phyloP scores from a whole-genome alignment of 2,888 invertebrate species.

The Eupithecia subumbrata region DNA sequence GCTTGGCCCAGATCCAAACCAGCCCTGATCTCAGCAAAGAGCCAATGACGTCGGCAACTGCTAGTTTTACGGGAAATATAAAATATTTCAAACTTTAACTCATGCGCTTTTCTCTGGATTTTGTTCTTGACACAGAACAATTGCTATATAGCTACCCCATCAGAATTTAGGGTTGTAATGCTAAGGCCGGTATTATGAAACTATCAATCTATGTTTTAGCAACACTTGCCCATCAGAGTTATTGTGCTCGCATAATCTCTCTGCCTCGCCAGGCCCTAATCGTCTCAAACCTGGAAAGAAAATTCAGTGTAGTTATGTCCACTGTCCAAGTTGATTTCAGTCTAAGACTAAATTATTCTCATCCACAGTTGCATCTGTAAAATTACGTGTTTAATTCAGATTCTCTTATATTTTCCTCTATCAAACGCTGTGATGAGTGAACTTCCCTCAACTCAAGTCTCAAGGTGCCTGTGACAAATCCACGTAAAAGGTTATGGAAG shows the following conservation, averaged over 20 bases:
- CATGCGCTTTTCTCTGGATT: background rate
- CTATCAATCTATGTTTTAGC: no score
- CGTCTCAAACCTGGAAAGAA: no score
- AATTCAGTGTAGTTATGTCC: no score
- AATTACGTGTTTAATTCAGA: no score
- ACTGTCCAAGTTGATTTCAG: no score
- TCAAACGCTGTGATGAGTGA: background rate
- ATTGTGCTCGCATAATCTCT: background rate
- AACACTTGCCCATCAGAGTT: no score
- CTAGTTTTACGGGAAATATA: background rate
- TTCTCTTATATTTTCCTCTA: background rate
- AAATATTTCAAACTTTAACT: background rate
- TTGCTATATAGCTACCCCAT: background rate
- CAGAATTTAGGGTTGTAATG: background rate
- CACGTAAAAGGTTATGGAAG: background rate
- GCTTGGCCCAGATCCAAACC: constrained; percentile 4
- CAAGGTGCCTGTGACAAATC: background rate
- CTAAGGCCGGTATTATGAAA: background rate
- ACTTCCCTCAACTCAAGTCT: background rate
- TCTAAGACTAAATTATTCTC: no score
- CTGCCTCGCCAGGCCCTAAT: background rate
- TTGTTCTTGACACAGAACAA: background rate
- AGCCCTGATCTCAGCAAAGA: background rate
- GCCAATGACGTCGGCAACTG: background rate
- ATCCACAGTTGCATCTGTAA: no score